Percentiles rank a stretch among this genome's conserved stretches.
Evolutionary conservation across 2,888 invertebrate species (phyloP).

Genomic region (Thymelicus acteon): DNA sequence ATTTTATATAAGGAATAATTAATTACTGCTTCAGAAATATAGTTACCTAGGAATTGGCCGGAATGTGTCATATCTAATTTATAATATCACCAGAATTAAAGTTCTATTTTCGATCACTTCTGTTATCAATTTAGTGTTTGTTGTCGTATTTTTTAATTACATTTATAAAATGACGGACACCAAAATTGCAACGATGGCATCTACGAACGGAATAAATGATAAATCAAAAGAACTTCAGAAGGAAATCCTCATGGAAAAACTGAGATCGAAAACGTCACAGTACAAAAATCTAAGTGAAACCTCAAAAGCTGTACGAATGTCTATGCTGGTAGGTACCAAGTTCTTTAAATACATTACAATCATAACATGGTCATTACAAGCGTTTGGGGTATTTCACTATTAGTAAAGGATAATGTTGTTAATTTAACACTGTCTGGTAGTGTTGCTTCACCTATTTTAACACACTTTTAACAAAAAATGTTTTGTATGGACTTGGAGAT

Average conservation of each 20-base stretch:
- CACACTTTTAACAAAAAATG: too few relatives aligned
- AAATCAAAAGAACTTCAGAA: slow-evolving; percentile 86
- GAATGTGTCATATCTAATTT: not conserved
- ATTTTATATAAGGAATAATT: slow-evolving; percentile 19
- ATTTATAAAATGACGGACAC: slow-evolving; percentile 66
- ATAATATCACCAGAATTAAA: slow-evolving; percentile 19
- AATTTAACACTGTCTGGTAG: not conserved
- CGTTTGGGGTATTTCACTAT: too few relatives aligned
- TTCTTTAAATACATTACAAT: too few relatives aligned
- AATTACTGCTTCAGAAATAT: not conserved
- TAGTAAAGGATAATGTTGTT: too few relatives aligned
- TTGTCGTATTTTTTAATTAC: slow-evolving; percentile 43
- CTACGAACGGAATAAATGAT: slow-evolving; percentile 65
- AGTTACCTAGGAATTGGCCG: slow-evolving; percentile 13
- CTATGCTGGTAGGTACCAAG: slow-evolving; percentile 88
- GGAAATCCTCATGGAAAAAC: slow-evolving; percentile 95
- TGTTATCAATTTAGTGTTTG: slow-evolving; percentile 52
- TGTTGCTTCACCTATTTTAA: not conserved
- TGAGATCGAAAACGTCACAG: slow-evolving; percentile 92
- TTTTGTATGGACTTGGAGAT: not conserved
- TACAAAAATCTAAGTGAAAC: slow-evolving; percentile 93
- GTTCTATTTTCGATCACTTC: slow-evolving; percentile 26
- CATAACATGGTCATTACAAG: too few relatives aligned
- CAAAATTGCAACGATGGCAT: slow-evolving; percentile 64
- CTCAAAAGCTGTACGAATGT: slow-evolving; percentile 94